A percentile compares a stretch with the other conserved stretches of the same genome.
Evolutionary conservation across 2,888 invertebrate genomes (phyloP).

Genomic region (Napeogenes sylphis): DNA sequence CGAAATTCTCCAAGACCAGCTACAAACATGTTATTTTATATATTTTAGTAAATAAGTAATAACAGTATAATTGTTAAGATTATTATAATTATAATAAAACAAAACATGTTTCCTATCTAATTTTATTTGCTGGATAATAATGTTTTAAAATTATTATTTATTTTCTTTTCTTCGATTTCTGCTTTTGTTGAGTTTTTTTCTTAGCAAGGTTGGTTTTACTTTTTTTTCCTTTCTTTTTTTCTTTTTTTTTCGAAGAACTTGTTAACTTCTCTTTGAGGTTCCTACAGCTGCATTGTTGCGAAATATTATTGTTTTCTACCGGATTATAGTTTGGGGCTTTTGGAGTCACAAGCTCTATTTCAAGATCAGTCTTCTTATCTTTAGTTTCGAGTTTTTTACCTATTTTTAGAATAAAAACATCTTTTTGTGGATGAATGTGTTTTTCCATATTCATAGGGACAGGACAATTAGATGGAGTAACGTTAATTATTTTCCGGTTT

Average conservation of each 20-base stretch:
- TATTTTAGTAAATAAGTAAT: not conserved
- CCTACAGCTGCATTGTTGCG: conserved; percentile 51
- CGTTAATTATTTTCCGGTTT: conserved; percentile 54
- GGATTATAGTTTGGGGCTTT: conserved; percentile 49
- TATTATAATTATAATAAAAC: not conserved
- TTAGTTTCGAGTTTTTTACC: conserved; percentile 68
- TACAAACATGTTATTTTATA: conserved; percentile 41
- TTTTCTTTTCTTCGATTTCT: conserved; percentile 30
- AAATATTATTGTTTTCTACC: conserved; percentile 40
- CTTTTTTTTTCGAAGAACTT: conserved; percentile 29
- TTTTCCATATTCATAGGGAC: conserved; percentile 64
- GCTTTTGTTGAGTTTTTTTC: conserved; percentile 33
- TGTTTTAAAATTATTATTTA: conserved; percentile 11
- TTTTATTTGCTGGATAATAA: not conserved
- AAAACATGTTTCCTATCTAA: not conserved
- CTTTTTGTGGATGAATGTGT: conserved; percentile 56
- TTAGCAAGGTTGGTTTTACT: conserved; percentile 36
- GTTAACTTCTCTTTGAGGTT: conserved; percentile 37
- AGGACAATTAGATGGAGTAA: conserved; percentile 65
- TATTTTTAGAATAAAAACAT: conserved; percentile 70
- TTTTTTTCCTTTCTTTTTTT: conserved; percentile 35
- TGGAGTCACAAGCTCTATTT: conserved; percentile 69
- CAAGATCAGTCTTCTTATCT: conserved; percentile 69
- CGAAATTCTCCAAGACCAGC: conserved; percentile 99
- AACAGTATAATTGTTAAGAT: not conserved